Base-by-base conservation (phyloP, 2,888 invertebrate genomes). In the Rotaria magnacalcarata region DNA sequence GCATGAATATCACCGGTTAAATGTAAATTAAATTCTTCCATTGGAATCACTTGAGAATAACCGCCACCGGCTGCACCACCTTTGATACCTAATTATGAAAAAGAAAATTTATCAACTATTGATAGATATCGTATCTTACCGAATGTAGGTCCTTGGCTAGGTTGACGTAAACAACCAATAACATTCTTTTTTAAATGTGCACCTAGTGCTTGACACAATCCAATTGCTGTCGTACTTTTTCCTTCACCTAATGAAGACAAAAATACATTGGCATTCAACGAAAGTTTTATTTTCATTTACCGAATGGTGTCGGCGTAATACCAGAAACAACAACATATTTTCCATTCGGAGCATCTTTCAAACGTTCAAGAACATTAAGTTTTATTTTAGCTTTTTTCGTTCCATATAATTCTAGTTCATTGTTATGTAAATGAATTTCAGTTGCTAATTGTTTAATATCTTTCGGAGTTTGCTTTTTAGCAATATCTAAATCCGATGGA, bases 1-100 rank as follows among this genome's bases (percentile, higher is more conserved):
- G 99, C 99, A 91, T 99, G 99, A 89, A 98, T 97, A 90, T 99
- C 99, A 1, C 97, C 92, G 0, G 98, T 99, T 88, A 99, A 92
- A 91, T 99, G 98, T 0, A 99, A 93, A 92, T 99, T 99, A 91
- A 99, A 98, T 89, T 99, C 98, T 91, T 99, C 98, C 99, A 99
- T 99, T 0, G 99, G 99, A 88, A 99, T 97, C 0, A 96, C 95
- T 93, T 95, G 93, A 0, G 98, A 95, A 91, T 97, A 98, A 6
- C 98, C 98, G 34, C 98, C 99, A 3, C 99, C 99, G 14, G 99
- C 98, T 2, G 98, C 99, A 50, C 98, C 98, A 85, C 96, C 94
- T 93, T 75, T 75, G 86, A 80, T 85, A 58, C 75, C 75, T 80
- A n/a, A 21, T 60, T 21, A 10, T 2, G n/a, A 34, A 34, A 74